phyloP scores from a whole-genome alignment of 2,888 invertebrate species.

The Athalia circularis region DNA sequence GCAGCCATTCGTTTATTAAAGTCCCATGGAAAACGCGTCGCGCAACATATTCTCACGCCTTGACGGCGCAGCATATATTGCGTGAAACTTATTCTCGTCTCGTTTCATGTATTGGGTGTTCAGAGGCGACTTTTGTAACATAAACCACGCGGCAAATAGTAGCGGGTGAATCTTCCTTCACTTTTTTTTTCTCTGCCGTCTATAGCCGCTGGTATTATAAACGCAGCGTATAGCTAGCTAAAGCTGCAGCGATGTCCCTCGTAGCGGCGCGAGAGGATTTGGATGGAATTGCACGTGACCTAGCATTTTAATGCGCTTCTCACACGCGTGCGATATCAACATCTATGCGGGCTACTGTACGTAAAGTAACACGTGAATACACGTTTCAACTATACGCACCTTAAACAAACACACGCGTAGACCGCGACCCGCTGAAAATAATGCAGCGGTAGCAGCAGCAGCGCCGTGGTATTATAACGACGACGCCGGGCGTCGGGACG shows the following conservation, averaged over 20 bases:
- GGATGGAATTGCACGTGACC: slow-evolving; percentile 45
- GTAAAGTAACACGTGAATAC: not conserved
- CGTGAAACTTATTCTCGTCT: not conserved
- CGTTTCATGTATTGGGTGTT: not conserved
- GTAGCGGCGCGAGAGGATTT: slow-evolving; percentile 28
- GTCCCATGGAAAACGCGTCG: not conserved
- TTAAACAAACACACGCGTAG: slow-evolving; percentile 17
- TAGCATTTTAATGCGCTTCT: slow-evolving; percentile 34
- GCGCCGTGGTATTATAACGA: too few relatives aligned
- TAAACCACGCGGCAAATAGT: not conserved
- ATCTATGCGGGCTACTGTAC: not conserved
- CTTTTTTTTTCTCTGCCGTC: not conserved
- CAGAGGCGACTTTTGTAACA: not conserved
- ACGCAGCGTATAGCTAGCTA: too few relatives aligned
- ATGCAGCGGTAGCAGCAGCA: slow-evolving; percentile 12
- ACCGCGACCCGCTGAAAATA: slow-evolving; percentile 34
- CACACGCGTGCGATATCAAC: not conserved
- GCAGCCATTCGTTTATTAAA: not conserved
- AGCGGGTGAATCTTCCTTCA: not conserved
- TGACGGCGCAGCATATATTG: not conserved
- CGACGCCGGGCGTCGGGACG: slow-evolving; percentile 31
- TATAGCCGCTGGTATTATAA: too few relatives aligned
- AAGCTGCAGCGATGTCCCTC: not conserved
- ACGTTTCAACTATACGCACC: slow-evolving; percentile 21
- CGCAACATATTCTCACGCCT: slow-evolving; percentile 38